Conservation (phyloP, 2,888 invertebrate genomes). For the Keiferia lycopersicella region DNA sequence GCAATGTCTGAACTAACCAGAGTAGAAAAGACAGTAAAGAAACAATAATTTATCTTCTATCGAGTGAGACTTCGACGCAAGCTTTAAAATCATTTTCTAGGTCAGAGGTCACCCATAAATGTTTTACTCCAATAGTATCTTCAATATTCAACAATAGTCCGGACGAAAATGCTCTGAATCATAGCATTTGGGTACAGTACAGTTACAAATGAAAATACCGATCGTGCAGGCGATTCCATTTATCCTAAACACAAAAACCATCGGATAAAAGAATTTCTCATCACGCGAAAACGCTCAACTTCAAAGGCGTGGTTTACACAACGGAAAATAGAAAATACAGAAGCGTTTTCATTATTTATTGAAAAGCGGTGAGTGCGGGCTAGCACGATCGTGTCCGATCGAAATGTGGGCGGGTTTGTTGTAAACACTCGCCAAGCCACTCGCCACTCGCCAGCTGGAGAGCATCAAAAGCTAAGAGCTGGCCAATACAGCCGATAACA, state of each 20-base stretch:
- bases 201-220: too few species aligned
- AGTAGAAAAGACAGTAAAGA: too few species aligned
- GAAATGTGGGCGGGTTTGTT: conserved; percentile 16
- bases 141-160: too few species aligned
- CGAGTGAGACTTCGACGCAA: too few species aligned
- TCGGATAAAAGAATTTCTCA: background rate
- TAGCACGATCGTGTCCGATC: conserved; percentile 1
- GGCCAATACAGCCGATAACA: background rate
- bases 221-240: background rate
- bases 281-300: background rate
- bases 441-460: conserved; percentile 19
- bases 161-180: too few species aligned
- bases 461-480: conserved; percentile 8
- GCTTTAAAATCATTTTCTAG: too few species aligned
- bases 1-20: too few species aligned
- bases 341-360: conserved; percentile 25
- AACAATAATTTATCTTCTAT: too few species aligned
- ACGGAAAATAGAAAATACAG: conserved; percentile 28
- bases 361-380: conserved; percentile 19
- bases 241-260: background rate
- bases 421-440: conserved; percentile 16
- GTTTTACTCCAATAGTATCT: too few species aligned
- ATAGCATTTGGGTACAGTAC: too few species aligned
- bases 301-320: conserved; percentile 8
- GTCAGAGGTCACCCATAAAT: too few species aligned